These are phyloP conservation scores for Luidia sarsii DNA, from an alignment of 53 echinoderm and acorn worm genomes.

Conservation along the genomic window DNA sequence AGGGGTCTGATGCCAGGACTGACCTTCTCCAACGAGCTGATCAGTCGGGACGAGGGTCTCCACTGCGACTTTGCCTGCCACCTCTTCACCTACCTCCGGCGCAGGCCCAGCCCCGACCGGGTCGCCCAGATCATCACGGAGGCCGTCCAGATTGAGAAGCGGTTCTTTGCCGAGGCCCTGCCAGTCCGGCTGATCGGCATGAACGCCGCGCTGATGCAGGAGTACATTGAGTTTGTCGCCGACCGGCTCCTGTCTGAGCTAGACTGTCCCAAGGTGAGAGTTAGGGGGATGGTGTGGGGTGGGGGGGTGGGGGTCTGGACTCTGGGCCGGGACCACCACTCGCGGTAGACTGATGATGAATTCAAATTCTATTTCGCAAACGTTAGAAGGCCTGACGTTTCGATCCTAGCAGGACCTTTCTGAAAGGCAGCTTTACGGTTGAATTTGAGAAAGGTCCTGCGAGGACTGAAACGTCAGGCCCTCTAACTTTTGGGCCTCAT, in stretches of 20 bases:
- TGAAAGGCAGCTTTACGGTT: too few relatives aligned
- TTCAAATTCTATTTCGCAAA: too few relatives aligned
- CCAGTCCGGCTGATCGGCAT: slow-evolving; percentile 85
- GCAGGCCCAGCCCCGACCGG: slow-evolving; percentile 54
- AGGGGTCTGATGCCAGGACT: slow-evolving; percentile 92
- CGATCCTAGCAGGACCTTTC: too few relatives aligned
- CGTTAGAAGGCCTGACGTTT: too few relatives aligned
- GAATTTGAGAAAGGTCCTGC: too few relatives aligned
- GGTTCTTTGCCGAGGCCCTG: slow-evolving; percentile 77
- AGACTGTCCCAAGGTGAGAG: slow-evolving; percentile 70
- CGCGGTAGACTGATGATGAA: too few relatives aligned
- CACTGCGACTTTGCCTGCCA: slow-evolving; percentile 99
- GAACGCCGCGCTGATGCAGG: slow-evolving; percentile 78
- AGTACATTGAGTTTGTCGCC: slow-evolving; percentile 94
- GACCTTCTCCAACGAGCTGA: slow-evolving; percentile 92
- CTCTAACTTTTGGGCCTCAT: too few relatives aligned
- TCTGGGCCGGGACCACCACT: too few relatives aligned
- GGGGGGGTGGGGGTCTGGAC: too few relatives aligned
- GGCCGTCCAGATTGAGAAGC: slow-evolving; percentile 78
- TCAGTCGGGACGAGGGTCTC: slow-evolving; percentile 91
- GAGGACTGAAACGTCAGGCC: too few relatives aligned
- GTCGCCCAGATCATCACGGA: slow-evolving; percentile 74
- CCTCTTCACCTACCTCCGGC: slow-evolving; percentile 72
- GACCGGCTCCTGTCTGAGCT: slow-evolving; percentile 83
- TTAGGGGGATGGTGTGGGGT: too few relatives aligned